Conservation (phyloP, 1,140 invertebrate species). For the Papilio machaon region DNA sequence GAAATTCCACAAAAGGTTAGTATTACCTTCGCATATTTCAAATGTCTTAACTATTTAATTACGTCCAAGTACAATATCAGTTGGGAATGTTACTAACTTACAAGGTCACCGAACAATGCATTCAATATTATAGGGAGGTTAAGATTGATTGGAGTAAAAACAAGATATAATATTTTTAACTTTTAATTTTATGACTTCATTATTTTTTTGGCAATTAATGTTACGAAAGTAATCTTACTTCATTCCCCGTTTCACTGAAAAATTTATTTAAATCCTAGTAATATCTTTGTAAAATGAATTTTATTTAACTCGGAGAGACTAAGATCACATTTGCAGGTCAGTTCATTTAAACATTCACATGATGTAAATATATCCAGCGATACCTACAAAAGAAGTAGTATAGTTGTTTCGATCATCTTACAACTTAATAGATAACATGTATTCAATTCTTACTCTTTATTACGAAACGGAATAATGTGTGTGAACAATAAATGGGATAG, state of each 20-base stretch:
- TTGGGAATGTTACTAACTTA: constrained; percentile 36
- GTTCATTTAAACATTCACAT: not conserved
- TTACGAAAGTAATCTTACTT: too few relatives aligned
- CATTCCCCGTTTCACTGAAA: too few relatives aligned
- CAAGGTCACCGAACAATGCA: constrained; percentile 33
- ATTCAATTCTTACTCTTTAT: not conserved
- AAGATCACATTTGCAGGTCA: too few relatives aligned
- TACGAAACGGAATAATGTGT: too few relatives aligned
- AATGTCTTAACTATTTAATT: constrained; percentile 39
- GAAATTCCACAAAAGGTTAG: constrained; percentile 32
- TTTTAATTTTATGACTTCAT: too few relatives aligned
- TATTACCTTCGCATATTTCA: constrained; percentile 38
- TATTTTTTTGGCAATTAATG: too few relatives aligned
- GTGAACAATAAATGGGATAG: not conserved
- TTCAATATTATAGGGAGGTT: constrained; percentile 2
- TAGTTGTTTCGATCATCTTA: too few relatives aligned
- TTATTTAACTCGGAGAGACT: too few relatives aligned
- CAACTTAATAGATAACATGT: too few relatives aligned
- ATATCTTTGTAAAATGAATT: too few relatives aligned
- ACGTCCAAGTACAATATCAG: constrained; percentile 28
- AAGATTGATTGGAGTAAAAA: constrained; percentile 2
- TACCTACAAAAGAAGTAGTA: too few relatives aligned
- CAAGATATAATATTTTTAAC: not conserved
- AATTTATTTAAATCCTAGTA: too few relatives aligned
- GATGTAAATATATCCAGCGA: not conserved